Base-by-base conservation (phyloP, 2,797 vertebrate species). In the Pangasius larnaudii region DNA sequence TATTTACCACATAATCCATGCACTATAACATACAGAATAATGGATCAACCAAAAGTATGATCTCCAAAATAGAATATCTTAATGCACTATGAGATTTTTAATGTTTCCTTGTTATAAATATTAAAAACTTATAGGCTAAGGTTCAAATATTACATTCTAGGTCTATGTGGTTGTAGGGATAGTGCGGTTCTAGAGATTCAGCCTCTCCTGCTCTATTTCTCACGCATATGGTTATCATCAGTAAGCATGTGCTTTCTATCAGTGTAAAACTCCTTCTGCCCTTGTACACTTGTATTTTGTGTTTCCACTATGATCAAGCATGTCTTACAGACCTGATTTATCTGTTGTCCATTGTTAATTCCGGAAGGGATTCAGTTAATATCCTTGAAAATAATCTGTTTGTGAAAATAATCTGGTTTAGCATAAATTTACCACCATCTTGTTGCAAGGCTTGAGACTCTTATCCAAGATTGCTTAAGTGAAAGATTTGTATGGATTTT, bases 231-330 rank as follows among this genome's bases (percentile, higher is more conserved):
- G 88, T 88, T 88, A 88, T 69, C 86, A 84, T 87, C 86, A 77
- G 39, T 58, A 33, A 49, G 27, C 92, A 91, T 75, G 88, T 93
- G 92, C 85, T 94, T 92, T 91, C 77, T 90, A 93, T 93, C 59
- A 91, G 53, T 82, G 87, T 90, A 89, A 91, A 86, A 89, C 85
- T 87, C 85, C 11, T 61, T 87, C 87, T 63, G 89, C 89, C 59
- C 88, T 87, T 88, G 86, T 77, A 91, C 85, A 87, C 91, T 85
- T 92, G 87, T 90, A 89, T 81, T 91, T 91, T 90, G 56, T 0
- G 81, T 82, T 88, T 93, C 78, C 85, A 65, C 22, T 91, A 89
- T 89, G 89, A 91, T 93, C 89, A 85, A 65, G 90, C 90, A 91
- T 85, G 77, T 89, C 86, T 90, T 90, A 89, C 90, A 93, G 91